Base-by-base conservation (phyloP, 2,888 invertebrate species). In the Biston stratarius region DNA sequence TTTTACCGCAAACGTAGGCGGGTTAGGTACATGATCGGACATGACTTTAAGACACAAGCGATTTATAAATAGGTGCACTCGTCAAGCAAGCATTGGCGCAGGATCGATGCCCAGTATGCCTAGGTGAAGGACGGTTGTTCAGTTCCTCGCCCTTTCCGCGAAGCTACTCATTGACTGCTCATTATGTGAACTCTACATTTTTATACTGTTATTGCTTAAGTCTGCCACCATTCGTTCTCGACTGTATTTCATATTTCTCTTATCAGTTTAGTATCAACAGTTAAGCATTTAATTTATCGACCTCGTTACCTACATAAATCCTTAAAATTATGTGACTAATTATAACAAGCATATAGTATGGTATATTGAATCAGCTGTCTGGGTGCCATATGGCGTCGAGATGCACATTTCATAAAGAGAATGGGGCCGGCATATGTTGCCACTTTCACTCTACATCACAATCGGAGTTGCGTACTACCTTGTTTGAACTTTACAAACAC, bases 401-500 rank as follows among this genome's bases (percentile, higher is more conserved):
- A 86, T 90, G 69, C 86, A 87, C 90, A 88, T 87, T 88, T 88
- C 84, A 88, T 89, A 88, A 87, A 88, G 83, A 84, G 88, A 93
- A 91, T 89, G 91, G 90, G 93, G 91, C 85, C 90, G 85, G 83
- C 92, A 90, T 91, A 91, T 93, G 92, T 88, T 87, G 82, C 88
- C 88, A 91, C 93, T 93, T 93, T 94, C 92, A 92, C 93, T 93
- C 89, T 86, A 83, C 86, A 87, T 83, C 85, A 90, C 87, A 89
- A 85, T 88, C 86, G 81, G 80, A 85, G 82, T 87, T 88, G 86
- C 86, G 84, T 83, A 78, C 53, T 66, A 60, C 67, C 61, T 63
- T 60, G 42, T 67, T 62, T 56, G 38, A 49, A 62, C 48, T 62
- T 15, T n/a, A 49, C 15, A 45, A 51, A 40, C 59, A 53, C 52